Evolutionary conservation across 2,113 vertebrate species (phyloP), one percentile per base, ranked within the genome.

Genomic region (Clinocottus analis): DNA sequence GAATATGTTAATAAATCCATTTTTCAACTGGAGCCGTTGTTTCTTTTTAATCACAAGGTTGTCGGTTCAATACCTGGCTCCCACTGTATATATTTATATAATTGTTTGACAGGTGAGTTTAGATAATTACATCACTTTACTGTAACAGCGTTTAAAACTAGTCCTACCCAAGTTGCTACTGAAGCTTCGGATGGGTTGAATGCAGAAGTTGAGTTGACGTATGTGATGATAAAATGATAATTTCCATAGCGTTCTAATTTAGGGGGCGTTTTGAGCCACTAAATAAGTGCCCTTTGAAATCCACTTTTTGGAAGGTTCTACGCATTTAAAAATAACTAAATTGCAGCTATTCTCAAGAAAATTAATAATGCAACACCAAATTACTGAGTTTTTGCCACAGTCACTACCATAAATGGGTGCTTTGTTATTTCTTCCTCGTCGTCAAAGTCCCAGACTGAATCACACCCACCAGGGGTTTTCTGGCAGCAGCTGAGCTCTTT

Each of bases 381-480:
- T 58, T 23, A 27, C 39, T 17, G 6, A 8, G 0, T 13, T 56
- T 0, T 9, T 43, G 71, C 39, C 29, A 49, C 5, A 67, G 59
- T 67, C 4, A 29, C 17, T 21, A 17, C 51, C 27, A 45, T 77
- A 70, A 79, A 58, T 19, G 45, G 19, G 5, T 59, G 47, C 75
- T 81, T 78, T 76, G 62, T 68, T 70, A 56, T 39, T 64, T 16
- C 9, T 45, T 72, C 59, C 43, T 59, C 53, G 5, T 43, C 60
- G 66, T 77, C 64, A 65, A 60, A 75, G 64, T 80, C 59, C 66
- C 37, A 55, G 39, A 29, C n/a, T 75, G 23, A 82, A 35, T 82
- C 39, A 56, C 63, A 29, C 79, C 61, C 84, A 70, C 77, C 80
- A 29, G 77, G 77, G 64, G 58, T 53, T 80, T 74, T 64, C 71